Conservation (phyloP, 2,113 vertebrate genomes). For the Vidua chalybeata region DNA sequence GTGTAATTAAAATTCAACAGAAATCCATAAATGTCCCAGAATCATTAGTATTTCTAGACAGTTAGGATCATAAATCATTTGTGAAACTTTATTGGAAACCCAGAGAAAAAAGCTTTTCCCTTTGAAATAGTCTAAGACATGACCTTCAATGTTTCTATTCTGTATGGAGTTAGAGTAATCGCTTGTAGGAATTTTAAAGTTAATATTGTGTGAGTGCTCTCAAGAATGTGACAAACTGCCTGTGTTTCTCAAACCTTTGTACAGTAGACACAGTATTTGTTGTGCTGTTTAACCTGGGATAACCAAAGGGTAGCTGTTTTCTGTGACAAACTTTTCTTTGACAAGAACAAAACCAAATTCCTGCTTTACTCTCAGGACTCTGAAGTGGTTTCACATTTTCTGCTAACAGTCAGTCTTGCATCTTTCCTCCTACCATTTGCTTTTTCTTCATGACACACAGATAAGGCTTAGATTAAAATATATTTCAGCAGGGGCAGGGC, state of each 20-base stretch:
- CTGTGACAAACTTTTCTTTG: not conserved
- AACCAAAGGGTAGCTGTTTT: not conserved
- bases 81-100: not conserved
- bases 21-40: not conserved
- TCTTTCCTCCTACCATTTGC: not conserved
- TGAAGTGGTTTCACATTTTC: not conserved
- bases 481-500: not conserved
- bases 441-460: not conserved
- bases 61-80: constrained; percentile 32
- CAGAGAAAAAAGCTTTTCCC: not conserved
- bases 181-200: not conserved
- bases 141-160: not conserved
- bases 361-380: not conserved
- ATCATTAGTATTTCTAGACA: constrained; percentile 15
- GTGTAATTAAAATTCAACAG: constrained; percentile 28
- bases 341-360: not conserved
- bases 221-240: not conserved
- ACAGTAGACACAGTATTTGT: not conserved
- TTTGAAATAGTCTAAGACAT: not conserved
- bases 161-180: not conserved
- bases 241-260: not conserved
- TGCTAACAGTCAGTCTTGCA: not conserved
- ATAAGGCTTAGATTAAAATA: not conserved
- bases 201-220: not conserved
- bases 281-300: not conserved